A percentile compares a stretch with the other conserved stretches of the same genome.
Conservation (phyloP, 2,797 vertebrate species). For the Lagorchestes hirsutus region DNA sequence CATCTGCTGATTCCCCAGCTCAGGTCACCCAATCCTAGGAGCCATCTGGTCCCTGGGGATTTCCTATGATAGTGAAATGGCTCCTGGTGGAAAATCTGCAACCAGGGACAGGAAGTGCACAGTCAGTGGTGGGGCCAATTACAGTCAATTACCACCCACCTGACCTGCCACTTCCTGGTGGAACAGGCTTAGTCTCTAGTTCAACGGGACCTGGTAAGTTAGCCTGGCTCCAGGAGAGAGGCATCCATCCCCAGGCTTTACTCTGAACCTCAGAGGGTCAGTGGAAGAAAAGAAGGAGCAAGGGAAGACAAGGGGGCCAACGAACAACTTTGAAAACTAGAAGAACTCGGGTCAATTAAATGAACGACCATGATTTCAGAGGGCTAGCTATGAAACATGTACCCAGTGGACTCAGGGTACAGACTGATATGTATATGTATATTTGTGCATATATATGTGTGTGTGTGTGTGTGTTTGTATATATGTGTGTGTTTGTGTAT, state of each 20-base stretch:
- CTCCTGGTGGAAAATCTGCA: neutral
- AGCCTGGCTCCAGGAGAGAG: neutral
- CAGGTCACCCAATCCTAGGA: conserved; percentile 12
- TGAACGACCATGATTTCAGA: neutral
- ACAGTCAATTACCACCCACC: conserved; percentile 21
- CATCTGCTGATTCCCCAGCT: neutral
- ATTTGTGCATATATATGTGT: too few species aligned
- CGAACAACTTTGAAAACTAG: neutral
- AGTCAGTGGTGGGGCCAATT: conserved; percentile 16
- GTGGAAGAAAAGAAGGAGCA: conserved; percentile 4
- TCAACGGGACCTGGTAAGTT: conserved; percentile 5
- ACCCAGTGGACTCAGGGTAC: neutral
- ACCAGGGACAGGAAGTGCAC: conserved; percentile 19
- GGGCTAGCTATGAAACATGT: neutral
- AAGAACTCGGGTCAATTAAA: neutral
- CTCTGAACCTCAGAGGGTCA: conserved; percentile 31
- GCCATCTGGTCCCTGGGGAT: neutral
- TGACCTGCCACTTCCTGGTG: conserved; percentile 69
- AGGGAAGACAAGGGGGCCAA: neutral
- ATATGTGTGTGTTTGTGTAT: too few species aligned
- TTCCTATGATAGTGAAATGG: neutral
- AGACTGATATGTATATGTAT: too few species aligned
- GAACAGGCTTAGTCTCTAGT: conserved; percentile 67
- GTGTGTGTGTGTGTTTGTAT: too few species aligned
- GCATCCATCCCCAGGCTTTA: neutral